Evolutionary conservation across 1,140 invertebrate species (phyloP), one percentile per base, ranked within the genome.

Genomic region (Thaumetopoea pityocampa): DNA sequence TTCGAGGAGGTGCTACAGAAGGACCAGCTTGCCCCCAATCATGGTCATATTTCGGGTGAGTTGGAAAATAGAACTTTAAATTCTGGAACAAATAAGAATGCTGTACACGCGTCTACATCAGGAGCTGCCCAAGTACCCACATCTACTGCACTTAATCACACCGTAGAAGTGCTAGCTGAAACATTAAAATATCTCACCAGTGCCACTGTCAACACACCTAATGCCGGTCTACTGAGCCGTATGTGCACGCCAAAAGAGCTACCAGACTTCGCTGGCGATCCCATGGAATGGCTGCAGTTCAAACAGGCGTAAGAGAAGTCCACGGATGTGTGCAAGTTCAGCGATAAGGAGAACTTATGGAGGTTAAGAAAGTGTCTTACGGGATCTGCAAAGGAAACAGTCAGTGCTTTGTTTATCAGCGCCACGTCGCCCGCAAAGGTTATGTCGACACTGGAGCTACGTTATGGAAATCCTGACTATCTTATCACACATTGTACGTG

Each of bases 241-340:
- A 12, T 58, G 4, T 26, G 50, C 5, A 55, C 38, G 17, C 48
- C 57, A 4, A 55, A 40, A 18, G 57, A 62, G 6, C 4, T 62
- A 22, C 51, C 57, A 4, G 12, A 5, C 1, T 56, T 52, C 8
- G 22, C 6, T 7, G 52, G 52, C 17, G 57, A 61, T 26, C 46
- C 27, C 1, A 17, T 51, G 11, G 56, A 60, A n/a, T 55, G 56
- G 56, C 35, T 55, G 5, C 40, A 46, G 5, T 60, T 60, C 23
- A 52, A 60, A 23, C 43, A 48, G 18, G 46, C 37, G 0, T 56
- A 50, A 18, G 29, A 50, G 1, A 52, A 56, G 24, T 56, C 57
- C 2, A 41, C 52, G 4, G 18, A 33, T 6, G 1, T 51, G 3
- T 60, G 57, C 22, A 15, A 36, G 2, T 57, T 48, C 12, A 50